Conservation (phyloP, 2,797 vertebrate genomes). For the Gallirallus australis region DNA sequence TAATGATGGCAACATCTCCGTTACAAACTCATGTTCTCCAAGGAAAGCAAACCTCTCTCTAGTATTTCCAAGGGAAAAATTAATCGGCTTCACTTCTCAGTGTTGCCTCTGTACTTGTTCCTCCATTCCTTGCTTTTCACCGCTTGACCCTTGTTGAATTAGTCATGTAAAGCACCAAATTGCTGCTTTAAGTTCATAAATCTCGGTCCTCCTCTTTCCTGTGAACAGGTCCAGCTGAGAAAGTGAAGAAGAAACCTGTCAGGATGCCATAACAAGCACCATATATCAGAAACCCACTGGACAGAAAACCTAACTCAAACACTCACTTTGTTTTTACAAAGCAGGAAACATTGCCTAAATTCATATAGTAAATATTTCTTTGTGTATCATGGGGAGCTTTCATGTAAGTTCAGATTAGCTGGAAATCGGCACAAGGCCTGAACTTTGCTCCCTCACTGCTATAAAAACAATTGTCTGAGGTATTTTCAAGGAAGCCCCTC, state of each 20-base stretch:
- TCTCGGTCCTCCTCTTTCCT: conserved; percentile 34
- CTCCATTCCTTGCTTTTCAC: conserved; percentile 14
- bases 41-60: conserved; percentile 8
- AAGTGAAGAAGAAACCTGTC: conserved; percentile 65
- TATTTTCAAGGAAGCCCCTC: neutral
- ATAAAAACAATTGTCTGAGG: neutral
- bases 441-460: neutral
- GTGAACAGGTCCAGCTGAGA: conserved; percentile 65
- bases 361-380: conserved; percentile 68
- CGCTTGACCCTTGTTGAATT: conserved; percentile 44
- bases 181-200: conserved; percentile 46
- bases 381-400: conserved; percentile 30
- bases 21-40: neutral
- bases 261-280: conserved; percentile 69
- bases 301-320: conserved; percentile 57
- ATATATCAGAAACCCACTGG: conserved; percentile 55
- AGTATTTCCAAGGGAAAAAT: conserved; percentile 37
- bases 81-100: neutral
- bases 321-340: conserved; percentile 56
- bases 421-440: conserved; percentile 34
- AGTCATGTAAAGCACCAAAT: conserved; percentile 52
- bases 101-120: neutral
- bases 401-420: conserved; percentile 29
- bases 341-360: conserved; percentile 31
- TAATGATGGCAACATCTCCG: neutral